Evolutionary conservation across 2,888 invertebrate genomes (phyloP), one percentile per base, ranked within the genome.

Genomic region (Sesia bembeciformis): DNA sequence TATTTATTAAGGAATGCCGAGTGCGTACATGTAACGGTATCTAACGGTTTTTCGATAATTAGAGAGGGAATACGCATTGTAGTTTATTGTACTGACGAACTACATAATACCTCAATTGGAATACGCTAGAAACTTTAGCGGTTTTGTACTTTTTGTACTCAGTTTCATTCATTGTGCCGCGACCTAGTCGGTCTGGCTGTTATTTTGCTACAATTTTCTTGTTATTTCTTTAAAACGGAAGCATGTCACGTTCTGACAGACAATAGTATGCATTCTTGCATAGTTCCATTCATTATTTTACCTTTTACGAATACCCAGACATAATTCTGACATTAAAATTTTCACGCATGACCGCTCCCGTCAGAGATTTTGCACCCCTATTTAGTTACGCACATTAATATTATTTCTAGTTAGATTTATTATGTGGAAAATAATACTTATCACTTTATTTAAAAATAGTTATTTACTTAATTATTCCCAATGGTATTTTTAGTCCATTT

Each of bases 261-360:
- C 54, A 59, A 57, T 64, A 56, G 60, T 60, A 60, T 23, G 53
- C 40, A 7, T 42, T 76, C 58, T 76, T 74, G 76, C 77, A 81
- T 81, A 71, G 61, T 64, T 65, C 63, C 71, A 60, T 81, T 76
- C 78, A 63, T 57, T 64, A 63, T 60, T 64, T 61, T 62, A 70
- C 46, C 7, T 23, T 46, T 8, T 8, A 6, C 8, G 23, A 43
- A 6, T 43, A 72, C 67, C 69, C 66, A 64, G 63, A 67, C 53
- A 50, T 39, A 57, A 61, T 63, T 64, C 51, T 53, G 7, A 61
- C 70, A 66, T 68, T 65, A 63, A 65, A 68, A 62, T 66, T 70
- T 67, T 70, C 66, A 71, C 74, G 74, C 72, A 61, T 62, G 64
- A 60, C 57, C 59, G 62, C 61, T 55, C 58, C 5, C 52, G 42